Conservation (phyloP, 1,140 invertebrate genomes). For the Protaetia brevitarsis region DNA sequence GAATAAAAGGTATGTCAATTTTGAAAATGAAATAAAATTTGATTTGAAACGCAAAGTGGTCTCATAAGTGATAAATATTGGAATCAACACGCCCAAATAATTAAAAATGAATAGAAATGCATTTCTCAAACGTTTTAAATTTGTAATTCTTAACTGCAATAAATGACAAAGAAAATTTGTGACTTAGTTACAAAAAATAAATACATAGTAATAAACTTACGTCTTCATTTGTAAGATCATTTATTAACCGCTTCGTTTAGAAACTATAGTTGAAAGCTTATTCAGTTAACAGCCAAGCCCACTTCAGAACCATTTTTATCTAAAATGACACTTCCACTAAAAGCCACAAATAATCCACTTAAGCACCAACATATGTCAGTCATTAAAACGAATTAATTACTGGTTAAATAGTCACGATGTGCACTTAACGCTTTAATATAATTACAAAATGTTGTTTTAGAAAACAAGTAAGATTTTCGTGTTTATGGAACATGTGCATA, state of each 20-base stretch:
- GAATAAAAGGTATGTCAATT: too few relatives aligned
- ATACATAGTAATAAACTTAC: neutral
- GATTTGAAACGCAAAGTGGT: too few relatives aligned
- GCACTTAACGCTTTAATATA: neutral
- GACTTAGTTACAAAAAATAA: neutral
- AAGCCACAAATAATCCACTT: neutral
- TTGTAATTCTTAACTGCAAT: neutral
- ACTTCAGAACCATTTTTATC: neutral
- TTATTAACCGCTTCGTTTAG: too few relatives aligned
- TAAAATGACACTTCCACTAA: neutral
- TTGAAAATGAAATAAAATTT: too few relatives aligned
- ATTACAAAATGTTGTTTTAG: too few relatives aligned
- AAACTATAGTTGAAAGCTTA: too few relatives aligned
- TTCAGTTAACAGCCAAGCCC: too few relatives aligned
- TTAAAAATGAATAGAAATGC: too few relatives aligned
- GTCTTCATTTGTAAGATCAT: conserved; percentile 5
- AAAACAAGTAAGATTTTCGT: neutral
- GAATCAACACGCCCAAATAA: too few relatives aligned
- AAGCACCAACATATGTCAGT: neutral
- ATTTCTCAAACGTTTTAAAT: too few relatives aligned
- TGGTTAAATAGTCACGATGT: neutral
- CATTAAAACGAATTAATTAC: neutral
- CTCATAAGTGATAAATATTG: too few relatives aligned
- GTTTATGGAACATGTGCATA: neutral
- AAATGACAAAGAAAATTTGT: neutral